Conservation (phyloP, 1,140 invertebrate genomes). For the Drosophila orosa region DNA sequence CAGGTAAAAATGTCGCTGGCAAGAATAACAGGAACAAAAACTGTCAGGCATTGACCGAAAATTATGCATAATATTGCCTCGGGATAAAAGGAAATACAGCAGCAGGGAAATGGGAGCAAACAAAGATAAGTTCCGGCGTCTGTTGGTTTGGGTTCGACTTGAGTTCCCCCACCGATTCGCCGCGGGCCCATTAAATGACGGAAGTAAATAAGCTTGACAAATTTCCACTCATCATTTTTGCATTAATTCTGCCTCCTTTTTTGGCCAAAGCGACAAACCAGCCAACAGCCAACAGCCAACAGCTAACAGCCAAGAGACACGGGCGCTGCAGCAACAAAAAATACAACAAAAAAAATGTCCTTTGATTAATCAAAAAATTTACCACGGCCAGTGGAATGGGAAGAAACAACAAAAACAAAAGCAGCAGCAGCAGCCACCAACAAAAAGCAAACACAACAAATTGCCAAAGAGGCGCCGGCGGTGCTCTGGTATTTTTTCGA, state of each 20-base stretch:
- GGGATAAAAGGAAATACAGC: slow-evolving; percentile 28
- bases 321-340: slow-evolving; percentile 21
- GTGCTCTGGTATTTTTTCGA: slow-evolving; percentile 34
- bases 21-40: slow-evolving; percentile 27
- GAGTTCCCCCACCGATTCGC: slow-evolving; percentile 49
- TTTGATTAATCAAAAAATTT: slow-evolving; percentile 84
- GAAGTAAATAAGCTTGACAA: slow-evolving; percentile 84
- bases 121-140: slow-evolving; percentile 71
- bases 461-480: slow-evolving; percentile 74
- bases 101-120: slow-evolving; percentile 44
- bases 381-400: slow-evolving; percentile 35
- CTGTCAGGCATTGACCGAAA: slow-evolving; percentile 56
- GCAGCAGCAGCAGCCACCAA: slow-evolving; percentile 22
- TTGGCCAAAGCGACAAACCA: slow-evolving; percentile 57
- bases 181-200: slow-evolving; percentile 80
- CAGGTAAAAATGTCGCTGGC: slow-evolving; percentile 37
- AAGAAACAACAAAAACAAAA: slow-evolving; percentile 40
- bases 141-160: slow-evolving; percentile 24
- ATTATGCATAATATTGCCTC: slow-evolving; percentile 78
- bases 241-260: slow-evolving; percentile 83
- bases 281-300: slow-evolving; percentile 42
- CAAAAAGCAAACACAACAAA: slow-evolving; percentile 72
- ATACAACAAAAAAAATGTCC: slow-evolving; percentile 76
- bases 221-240: slow-evolving; percentile 84
- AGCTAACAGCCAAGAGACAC: slow-evolving; percentile 39